phyloP scores from a whole-genome alignment of 2,888 invertebrate genomes.

The Eugnorisma glareosa region DNA sequence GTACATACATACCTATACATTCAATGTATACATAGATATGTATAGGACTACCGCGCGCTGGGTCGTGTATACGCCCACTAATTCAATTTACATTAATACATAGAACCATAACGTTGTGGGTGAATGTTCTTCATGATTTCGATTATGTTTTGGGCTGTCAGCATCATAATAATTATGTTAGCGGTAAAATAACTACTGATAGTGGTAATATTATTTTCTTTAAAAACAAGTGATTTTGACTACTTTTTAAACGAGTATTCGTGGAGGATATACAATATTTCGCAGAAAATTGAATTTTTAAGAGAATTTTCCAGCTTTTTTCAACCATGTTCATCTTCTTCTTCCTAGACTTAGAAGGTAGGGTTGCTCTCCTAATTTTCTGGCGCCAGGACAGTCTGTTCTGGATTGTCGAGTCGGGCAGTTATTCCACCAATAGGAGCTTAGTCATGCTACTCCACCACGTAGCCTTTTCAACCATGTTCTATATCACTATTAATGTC shows the following conservation, averaged over 20 bases:
- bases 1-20: constrained; percentile 14
- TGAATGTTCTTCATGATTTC: constrained; percentile 55
- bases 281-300: too few relatives aligned
- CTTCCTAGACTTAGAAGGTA: too few relatives aligned
- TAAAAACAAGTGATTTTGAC: not conserved
- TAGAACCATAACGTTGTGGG: constrained; percentile 67
- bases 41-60: constrained; percentile 60
- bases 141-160: constrained; percentile 7
- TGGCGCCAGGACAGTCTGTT: too few relatives aligned
- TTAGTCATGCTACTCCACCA: too few relatives aligned
- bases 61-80: constrained; percentile 82
- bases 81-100: constrained; percentile 85
- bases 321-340: not conserved
- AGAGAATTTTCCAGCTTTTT: not conserved
- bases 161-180: constrained; percentile 6
- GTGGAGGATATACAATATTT: not conserved
- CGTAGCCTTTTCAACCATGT: not conserved
- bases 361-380: too few relatives aligned
- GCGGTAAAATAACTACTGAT: not conserved
- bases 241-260: not conserved
- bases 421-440: too few relatives aligned
- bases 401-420: too few relatives aligned
- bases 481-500: not conserved
- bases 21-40: constrained; percentile 20
- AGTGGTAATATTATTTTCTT: not conserved